Conservation (phyloP, 2,888 invertebrate genomes). For the Drosophila nr. perissopoda region DNA sequence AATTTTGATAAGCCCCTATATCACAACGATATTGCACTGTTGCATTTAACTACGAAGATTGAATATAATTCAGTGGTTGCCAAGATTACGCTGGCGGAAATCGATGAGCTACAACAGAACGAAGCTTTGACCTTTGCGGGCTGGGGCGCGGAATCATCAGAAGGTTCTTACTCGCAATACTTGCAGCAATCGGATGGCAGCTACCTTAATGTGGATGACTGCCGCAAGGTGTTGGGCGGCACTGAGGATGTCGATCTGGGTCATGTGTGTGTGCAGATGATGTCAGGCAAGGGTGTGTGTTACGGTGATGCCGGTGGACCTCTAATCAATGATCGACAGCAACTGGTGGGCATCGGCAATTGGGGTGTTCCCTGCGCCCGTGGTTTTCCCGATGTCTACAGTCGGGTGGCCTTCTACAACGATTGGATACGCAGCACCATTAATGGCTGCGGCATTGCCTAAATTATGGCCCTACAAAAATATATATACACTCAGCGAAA, state of each 20-base stretch:
- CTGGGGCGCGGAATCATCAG: conserved; percentile 86
- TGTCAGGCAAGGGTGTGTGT: conserved; percentile 85
- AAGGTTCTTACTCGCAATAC: conserved; percentile 85
- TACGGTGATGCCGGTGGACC: conserved; percentile 79
- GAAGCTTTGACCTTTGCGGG: conserved; percentile 87
- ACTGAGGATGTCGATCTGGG: conserved; percentile 86
- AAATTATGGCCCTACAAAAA: conserved; percentile 3
- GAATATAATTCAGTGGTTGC: conserved; percentile 85
- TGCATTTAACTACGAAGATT: conserved; percentile 86
- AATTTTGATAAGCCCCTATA: conserved; percentile 70
- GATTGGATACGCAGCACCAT: conserved; percentile 77
- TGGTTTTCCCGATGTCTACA: conserved; percentile 79
- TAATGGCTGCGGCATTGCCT: conserved; percentile 51
- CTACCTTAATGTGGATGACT: conserved; percentile 86
- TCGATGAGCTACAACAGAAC: conserved; percentile 82
- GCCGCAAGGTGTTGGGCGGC: conserved; percentile 84
- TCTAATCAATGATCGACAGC: conserved; percentile 59
- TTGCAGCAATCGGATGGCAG: conserved; percentile 86
- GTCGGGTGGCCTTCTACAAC: conserved; percentile 70
- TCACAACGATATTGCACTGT: conserved; percentile 88
- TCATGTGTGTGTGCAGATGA: conserved; percentile 87
- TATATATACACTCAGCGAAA: background rate
- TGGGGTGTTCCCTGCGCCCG: conserved; percentile 80
- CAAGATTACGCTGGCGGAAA: conserved; percentile 85
- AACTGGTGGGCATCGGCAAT: conserved; percentile 76